Conservation (phyloP, 1,140 invertebrate genomes). For the Drosophila setifemur region DNA sequence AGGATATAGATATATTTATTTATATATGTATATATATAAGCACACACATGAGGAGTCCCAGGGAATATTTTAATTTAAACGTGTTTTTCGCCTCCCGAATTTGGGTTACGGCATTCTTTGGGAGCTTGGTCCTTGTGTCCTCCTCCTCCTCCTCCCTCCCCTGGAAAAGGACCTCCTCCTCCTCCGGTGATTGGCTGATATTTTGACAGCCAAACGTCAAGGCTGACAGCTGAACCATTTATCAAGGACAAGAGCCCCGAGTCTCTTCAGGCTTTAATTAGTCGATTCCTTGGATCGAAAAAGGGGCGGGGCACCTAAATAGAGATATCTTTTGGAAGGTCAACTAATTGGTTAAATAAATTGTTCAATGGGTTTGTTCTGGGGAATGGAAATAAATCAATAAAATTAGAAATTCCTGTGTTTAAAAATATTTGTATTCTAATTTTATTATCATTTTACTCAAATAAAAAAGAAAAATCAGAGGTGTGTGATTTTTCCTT, state of each 20-base stretch:
- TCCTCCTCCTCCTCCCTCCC: not conserved
- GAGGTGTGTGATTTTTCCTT: too few relatives aligned
- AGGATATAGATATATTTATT: not conserved
- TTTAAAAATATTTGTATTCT: too few relatives aligned
- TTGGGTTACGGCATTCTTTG: slow-evolving; percentile 1
- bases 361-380: too few relatives aligned
- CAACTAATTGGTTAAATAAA: not conserved
- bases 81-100: not conserved
- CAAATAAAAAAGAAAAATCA: too few relatives aligned
- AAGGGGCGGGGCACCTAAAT: not conserved
- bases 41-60: slow-evolving; percentile 20
- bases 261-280: slow-evolving; percentile 43
- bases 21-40: slow-evolving; percentile 11
- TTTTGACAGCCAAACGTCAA: slow-evolving; percentile 76
- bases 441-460: too few relatives aligned
- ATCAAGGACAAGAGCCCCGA: slow-evolving; percentile 40
- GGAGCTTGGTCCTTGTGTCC: not conserved
- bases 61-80: slow-evolving; percentile 65
- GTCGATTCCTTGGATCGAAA: not conserved
- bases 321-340: slow-evolving; percentile 1
- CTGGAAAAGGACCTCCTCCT: not conserved
- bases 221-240: slow-evolving; percentile 71
- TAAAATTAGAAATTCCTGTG: too few relatives aligned
- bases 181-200: slow-evolving; percentile 49
- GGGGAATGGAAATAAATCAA: too few relatives aligned